Evolutionary conservation across 2,113 vertebrate species (phyloP), one percentile per base, ranked within the genome.

Genomic region (Rhabdornis inornatus): DNA sequence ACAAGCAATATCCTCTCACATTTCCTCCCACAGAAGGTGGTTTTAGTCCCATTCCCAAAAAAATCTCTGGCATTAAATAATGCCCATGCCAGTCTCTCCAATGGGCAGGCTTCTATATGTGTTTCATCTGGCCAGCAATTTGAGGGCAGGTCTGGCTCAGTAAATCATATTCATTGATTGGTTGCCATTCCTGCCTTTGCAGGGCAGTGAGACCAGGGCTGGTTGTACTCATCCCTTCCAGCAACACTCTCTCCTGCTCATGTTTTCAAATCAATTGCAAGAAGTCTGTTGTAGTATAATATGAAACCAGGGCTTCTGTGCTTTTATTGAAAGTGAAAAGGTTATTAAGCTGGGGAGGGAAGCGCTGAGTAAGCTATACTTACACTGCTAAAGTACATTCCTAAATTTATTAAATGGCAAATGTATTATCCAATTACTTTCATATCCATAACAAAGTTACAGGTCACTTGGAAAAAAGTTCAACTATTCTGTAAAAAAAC

Each of bases 21-120:
- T 98, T 98, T 98, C 97, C 96, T 98, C 92, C 97, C 97, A 97
- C 97, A 98, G 98, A 98, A 98, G 97, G 98, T 97, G 96, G 96
- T 98, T 98, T 98, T 98, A 98, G 98, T 98, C 92, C 81, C 30
- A 30, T 97, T 98, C 98, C 98, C 97, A 95, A 89, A 96, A 90
- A 98, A 97, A 91, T 79, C 92, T 92, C 95, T 98, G 97, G 97
- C 97, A 97, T 91, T 83, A 96, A 95, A 97, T 92, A 94, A 79
- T 98, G 95, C 94, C 96, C 91, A 87, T 95, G 98, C 95, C 96
- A 96, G 92, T 93, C 96, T 98, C 97, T 97, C 95, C 84, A 79
- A 19, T 95, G 97, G 97, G 97, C 97, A 96, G 65, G 4, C n/a
- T 96, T 98, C 98, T 98, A 98, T 94, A 96, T 92, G 97, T 28